Conservation (phyloP, 2,113 vertebrate genomes). For the Picathartes gymnocephalus region DNA sequence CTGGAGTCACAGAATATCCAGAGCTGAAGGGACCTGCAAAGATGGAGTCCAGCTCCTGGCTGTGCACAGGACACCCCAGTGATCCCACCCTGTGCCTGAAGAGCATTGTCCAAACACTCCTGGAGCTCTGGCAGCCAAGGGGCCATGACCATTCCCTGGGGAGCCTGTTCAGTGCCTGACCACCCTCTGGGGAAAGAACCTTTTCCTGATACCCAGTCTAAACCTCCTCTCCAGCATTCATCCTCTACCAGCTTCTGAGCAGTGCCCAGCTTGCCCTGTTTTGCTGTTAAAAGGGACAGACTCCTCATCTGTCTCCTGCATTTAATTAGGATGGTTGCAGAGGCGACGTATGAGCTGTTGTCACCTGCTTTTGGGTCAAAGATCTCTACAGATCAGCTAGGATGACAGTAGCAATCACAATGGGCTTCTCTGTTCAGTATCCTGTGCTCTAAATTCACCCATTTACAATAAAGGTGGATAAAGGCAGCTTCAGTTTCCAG, state of each 20-base stretch:
- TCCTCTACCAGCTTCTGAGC: neutral
- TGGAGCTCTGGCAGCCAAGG: neutral
- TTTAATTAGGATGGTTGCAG: neutral
- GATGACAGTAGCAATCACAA: rapidly evolving
- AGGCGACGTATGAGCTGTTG: neutral
- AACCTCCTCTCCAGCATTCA: neutral
- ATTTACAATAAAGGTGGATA: neutral
- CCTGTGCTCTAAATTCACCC: neutral
- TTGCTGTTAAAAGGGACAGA: neutral
- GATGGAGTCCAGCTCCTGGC: neutral
- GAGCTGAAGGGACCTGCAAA: neutral
- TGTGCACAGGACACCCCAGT: neutral
- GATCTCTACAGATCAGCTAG: neutral
- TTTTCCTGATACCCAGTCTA: neutral
- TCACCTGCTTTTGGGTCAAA: neutral
- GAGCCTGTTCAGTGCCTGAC: neutral
- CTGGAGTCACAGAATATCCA: neutral
- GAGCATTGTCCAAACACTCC: rapidly evolving
- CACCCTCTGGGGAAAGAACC: neutral
- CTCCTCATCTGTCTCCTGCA: neutral
- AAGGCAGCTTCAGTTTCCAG: neutral
- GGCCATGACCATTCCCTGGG: neutral
- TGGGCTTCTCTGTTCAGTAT: neutral
- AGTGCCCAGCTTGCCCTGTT: neutral
- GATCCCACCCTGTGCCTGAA: neutral